Base-by-base conservation (phyloP, 2,113 vertebrate species). In the rat (Rattus norvegicus) region DNA sequence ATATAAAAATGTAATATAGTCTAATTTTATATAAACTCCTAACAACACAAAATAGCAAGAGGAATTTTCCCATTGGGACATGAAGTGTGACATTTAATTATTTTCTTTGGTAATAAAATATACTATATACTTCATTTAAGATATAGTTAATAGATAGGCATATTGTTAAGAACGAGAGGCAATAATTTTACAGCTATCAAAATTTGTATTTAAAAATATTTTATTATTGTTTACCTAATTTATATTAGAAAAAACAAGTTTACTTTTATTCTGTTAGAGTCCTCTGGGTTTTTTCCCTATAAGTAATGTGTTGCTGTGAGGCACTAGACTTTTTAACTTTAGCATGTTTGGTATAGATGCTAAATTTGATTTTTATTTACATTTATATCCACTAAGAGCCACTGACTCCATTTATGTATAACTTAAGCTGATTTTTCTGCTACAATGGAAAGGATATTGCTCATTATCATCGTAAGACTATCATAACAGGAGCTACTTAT, bases 51-150 rank as follows among this genome's bases (percentile, higher is more conserved):
- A 92, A 80, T 22, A 88, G 61, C 12, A 88, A 77, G 14, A 67
- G 52, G 24, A 76, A 87, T 54, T 5, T 33, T 4, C n/a, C 17
- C 14, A 70, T 5, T 52, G 47, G 16, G 6, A 47, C 22, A 26
- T 39, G 75, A 77, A 59, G 56, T 47, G 14, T 39, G 20, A 0
- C 14, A 54, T 12, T 49, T 54, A 73, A 49, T 20, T n/a, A 3
- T 36, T 94, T 88, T 33, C 47, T 95, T 88, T 67, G 2, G 47
- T 92, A 70, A 86, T 85, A 47, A 61, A 92, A 76, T 89, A n/a
- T n/a, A n/a, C n/a, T n/a, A n/a, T 14, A 28, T 84, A 85, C 73
- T 88, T 84, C 85, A 39, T 36, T 12, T 4, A 89, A 30, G 20
- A n/a, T 59, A 13, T 16, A 79, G 1, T 20, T 43, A 47, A 5